Percentiles rank a stretch among this genome's conserved stretches.
phyloP scores from a whole-genome alignment of 2,888 invertebrate genomes.

The Cerastis rubricosa region DNA sequence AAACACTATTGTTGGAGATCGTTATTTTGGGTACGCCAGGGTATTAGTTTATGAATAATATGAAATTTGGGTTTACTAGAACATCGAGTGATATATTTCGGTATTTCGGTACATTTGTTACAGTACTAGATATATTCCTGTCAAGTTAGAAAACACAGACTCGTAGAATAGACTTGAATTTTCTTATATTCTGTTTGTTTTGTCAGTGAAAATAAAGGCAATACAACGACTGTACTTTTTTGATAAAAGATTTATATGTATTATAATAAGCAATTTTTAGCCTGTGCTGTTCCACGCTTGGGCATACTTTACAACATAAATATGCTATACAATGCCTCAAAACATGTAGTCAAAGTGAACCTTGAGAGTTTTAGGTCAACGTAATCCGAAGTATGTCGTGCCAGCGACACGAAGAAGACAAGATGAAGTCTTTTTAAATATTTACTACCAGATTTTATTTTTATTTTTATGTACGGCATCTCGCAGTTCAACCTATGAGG shows the following conservation, averaged over 20 bases:
- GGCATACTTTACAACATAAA: not conserved
- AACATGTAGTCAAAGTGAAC: not conserved
- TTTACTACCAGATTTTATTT: too few relatives aligned
- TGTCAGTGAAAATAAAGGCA: not conserved
- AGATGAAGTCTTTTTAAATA: not conserved
- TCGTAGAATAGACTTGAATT: not conserved
- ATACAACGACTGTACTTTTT: not conserved
- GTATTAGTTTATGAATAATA: conserved; percentile 44
- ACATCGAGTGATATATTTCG: conserved; percentile 26
- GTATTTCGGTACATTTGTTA: conserved; percentile 10
- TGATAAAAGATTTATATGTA: not conserved
- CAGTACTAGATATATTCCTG: not conserved
- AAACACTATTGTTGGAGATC: conserved; percentile 51
- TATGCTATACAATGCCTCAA: not conserved
- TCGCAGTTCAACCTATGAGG: too few relatives aligned
- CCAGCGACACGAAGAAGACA: not conserved
- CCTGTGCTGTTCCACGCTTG: not conserved
- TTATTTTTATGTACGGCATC: too few relatives aligned
- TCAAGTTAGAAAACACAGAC: not conserved
- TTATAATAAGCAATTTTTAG: not conserved
- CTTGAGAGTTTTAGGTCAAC: not conserved
- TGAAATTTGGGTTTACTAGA: conserved; percentile 30
- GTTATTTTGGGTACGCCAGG: conserved; percentile 42
- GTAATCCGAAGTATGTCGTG: not conserved
- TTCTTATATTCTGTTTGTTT: not conserved